These are phyloP conservation scores for Phenganax marumi DNA, from an alignment of 92 coral and sea anemone species.

Conservation along the genomic window DNA sequence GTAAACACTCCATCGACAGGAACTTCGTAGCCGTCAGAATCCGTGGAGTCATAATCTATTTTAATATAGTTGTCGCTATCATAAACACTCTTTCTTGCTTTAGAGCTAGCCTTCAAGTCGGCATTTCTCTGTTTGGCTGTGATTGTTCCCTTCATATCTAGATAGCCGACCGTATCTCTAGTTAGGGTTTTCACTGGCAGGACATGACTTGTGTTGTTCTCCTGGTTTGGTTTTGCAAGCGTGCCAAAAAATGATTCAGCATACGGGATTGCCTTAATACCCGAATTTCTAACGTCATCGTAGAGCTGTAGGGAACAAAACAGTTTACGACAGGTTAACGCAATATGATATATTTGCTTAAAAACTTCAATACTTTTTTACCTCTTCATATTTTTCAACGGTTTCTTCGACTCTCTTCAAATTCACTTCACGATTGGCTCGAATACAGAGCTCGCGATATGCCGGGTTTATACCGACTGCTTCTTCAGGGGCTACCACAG, in stretches of 20 bases:
- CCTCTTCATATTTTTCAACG: conserved; percentile 8
- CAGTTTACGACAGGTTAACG: no score
- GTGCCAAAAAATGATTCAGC: conserved; percentile 2
- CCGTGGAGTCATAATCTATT: no score
- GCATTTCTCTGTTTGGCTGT: not conserved
- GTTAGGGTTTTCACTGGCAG: not conserved
- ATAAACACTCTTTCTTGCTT: no score
- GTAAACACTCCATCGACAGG: no score
- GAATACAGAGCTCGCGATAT: conserved; percentile 75
- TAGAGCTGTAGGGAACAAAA: no score
- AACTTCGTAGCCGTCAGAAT: no score
- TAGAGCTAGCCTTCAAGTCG: not conserved
- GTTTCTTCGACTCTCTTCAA: conserved; percentile 28
- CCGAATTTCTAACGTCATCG: not conserved
- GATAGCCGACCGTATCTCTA: not conserved
- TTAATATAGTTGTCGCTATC: no score
- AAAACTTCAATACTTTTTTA: not conserved
- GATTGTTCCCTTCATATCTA: not conserved
- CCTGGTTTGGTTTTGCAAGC: no score
- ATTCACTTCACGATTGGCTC: conserved; percentile 80
- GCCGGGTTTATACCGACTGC: conserved; percentile 70
- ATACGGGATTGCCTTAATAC: not conserved
- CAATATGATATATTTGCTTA: no score
- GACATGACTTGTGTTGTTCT: not conserved
- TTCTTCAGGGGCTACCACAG: conserved; percentile 72